Percentiles rank a stretch among this genome's conserved stretches.
These are phyloP conservation scores for Erithacus rubecula DNA, from an alignment of 2,797 vertebrate genomes.

Conservation along the genomic window DNA sequence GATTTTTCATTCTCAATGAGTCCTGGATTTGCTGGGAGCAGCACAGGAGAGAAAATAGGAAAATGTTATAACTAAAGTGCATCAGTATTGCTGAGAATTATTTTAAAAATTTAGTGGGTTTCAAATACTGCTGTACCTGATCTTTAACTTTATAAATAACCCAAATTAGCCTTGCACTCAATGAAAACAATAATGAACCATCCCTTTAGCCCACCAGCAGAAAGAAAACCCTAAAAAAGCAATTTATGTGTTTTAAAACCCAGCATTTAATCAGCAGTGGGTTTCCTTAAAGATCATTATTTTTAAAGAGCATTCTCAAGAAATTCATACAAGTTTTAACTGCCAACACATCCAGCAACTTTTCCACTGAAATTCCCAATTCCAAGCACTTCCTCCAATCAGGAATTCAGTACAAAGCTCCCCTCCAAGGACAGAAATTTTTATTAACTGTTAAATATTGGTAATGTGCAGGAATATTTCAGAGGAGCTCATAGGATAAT, in stretches of 20 bases:
- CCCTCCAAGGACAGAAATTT: neutral
- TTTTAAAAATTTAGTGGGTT: neutral
- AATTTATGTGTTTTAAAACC: neutral
- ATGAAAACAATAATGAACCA: neutral
- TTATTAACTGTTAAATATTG: neutral
- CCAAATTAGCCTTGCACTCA: neutral
- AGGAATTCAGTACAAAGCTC: neutral
- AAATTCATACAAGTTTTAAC: neutral
- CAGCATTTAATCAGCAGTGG: neutral
- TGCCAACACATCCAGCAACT: neutral
- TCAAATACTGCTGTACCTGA: neutral
- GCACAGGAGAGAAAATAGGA: neutral
- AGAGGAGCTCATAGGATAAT: neutral
- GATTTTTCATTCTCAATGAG: neutral
- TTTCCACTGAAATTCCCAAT: neutral
- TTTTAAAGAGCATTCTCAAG: neutral
- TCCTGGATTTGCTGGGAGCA: neutral
- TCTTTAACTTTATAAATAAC: neutral
- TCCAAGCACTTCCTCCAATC: neutral
- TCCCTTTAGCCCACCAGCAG: neutral
- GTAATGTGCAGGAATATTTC: neutral
- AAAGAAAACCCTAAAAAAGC: neutral
- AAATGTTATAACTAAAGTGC: accelerated
- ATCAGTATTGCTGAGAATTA: accelerated
- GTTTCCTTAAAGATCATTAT: neutral